Evolutionary conservation across 2,113 vertebrate species (phyloP), one percentile per base, ranked within the genome.

Genomic region (Nesoenas mayeri): DNA sequence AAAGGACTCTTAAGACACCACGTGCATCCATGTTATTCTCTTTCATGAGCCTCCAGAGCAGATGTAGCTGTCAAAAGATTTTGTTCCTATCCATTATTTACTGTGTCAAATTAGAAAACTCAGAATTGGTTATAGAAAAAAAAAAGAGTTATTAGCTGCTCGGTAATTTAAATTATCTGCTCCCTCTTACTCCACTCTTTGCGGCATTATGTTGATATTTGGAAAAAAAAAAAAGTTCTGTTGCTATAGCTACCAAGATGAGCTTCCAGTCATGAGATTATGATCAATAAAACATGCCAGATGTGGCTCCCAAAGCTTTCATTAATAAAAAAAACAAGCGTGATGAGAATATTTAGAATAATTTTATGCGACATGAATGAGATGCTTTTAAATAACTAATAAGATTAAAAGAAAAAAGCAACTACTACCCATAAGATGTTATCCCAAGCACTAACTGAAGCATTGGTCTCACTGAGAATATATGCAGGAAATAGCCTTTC

Each of bases 201-300:
- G 71, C 75, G 57, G 50, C 91, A 58, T 85, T 89, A 50, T 48
- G 69, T 74, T 73, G 86, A 74, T 22, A 57, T 94, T 77, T 81
- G 54, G 11, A 40, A 40, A 40, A 2, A 29, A 44, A 79, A 91
- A 66, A 40, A 58, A 62, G 24, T 65, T 79, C 70, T 34, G 92
- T 96, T 96, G 93, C 96, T 79, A 94, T 96, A 71, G 95, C 88
- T 94, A 96, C 96, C 70, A 64, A 95, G 31, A 96, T 90, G 83
- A 89, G 78, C 47, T 94, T 88, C 47, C 58, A 95, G 81, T 17
- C 71, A 88, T 36, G 58, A 96, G 90, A 94, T 87, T 93, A 65
- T 79, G 72, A 96, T 97, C 96, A 97, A 97, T 96, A 97, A 95
- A 95, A 85, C 64, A 91, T 92, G 80, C 73, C 96, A 95, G 92